Evolutionary conservation across 2,888 invertebrate genomes (phyloP), one percentile per base, ranked within the genome.

Genomic region (Drosophila nigritarsus): DNA sequence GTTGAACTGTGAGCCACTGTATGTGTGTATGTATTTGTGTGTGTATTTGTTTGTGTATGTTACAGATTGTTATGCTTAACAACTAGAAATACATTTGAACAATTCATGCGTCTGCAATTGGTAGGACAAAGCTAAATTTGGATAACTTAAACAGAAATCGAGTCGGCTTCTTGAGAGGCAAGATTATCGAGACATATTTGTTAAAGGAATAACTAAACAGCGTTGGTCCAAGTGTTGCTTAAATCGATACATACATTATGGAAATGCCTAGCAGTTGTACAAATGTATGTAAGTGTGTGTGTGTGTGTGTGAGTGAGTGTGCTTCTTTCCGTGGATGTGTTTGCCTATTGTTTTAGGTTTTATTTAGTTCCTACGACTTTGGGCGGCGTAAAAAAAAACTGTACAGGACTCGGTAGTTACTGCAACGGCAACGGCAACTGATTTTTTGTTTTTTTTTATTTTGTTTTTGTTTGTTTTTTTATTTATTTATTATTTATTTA

Each of bases 181-280:
- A 49, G 58, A 48, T 51, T 64, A 54, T 63, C 51, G 42, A 59
- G 42, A 45, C 45, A 58, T 45, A 53, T 60, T 13, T 32, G 20
- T 24, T 63, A 40, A 40, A 15, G 40, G 55, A 48, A 50, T 61
- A 71, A 75, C 49, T 63, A 49, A 81, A 65, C 56, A 72, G 75
- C 70, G 65, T 68, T 80, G 80, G 70, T 75, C 75, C 79, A 80
- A 80, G 68, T 66, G 74, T 81, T 81, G 81, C 80, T 77, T 67
- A 71, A 78, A 64, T 79, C 79, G 71, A 75, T 79, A 63, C 77
- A 65, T 77, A 70, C 79, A 78, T 34, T 53, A 75, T 75, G 80
- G 75, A 75, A 64, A 70, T 78, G 78, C 80, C 67, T 79, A 79
- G 75, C 78, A 75, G 80, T 73, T 70, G 65, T 78, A 53, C 59